Evolutionary conservation across 2,797 vertebrate species (phyloP).

Genomic region (Chaetodon trifasciatus): DNA sequence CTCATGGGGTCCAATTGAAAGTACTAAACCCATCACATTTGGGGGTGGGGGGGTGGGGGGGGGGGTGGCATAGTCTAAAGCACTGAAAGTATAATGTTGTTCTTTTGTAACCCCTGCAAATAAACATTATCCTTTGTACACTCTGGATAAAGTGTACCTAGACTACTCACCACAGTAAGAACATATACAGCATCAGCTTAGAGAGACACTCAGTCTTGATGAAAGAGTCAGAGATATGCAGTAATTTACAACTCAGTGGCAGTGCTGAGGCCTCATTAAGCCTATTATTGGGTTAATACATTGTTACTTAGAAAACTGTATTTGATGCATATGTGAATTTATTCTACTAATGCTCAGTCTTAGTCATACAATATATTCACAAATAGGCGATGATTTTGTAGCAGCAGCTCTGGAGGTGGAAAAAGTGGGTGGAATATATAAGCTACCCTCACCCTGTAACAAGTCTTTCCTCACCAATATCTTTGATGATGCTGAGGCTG

Average conservation of each 20-base stretch:
- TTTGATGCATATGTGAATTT: background rate
- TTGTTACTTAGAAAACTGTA: background rate
- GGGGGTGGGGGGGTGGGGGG: too few species aligned
- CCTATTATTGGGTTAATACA: background rate
- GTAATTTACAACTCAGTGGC: background rate
- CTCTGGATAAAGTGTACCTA: background rate
- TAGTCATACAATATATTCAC: conserved; percentile 17
- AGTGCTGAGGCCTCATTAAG: background rate
- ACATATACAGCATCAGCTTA: background rate
- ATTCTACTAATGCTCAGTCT: background rate
- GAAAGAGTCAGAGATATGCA: conserved; percentile 4
- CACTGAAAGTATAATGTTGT: too few species aligned
- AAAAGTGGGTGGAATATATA: conserved; percentile 20
- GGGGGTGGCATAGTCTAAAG: too few species aligned
- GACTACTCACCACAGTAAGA: background rate
- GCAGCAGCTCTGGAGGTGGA: conserved; percentile 26
- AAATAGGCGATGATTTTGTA: background rate
- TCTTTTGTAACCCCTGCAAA: conserved; percentile 34
- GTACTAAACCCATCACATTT: too few species aligned
- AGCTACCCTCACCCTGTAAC: background rate
- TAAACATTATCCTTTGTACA: conserved; percentile 26
- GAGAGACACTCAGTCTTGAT: conserved; percentile 15
- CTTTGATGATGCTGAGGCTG: conserved; percentile 83
- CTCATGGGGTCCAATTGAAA: too few species aligned
- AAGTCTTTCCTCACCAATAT: conserved; percentile 78